phyloP scores from a whole-genome alignment of 2,888 invertebrate genomes.

The Amblyjoppa proteus region DNA sequence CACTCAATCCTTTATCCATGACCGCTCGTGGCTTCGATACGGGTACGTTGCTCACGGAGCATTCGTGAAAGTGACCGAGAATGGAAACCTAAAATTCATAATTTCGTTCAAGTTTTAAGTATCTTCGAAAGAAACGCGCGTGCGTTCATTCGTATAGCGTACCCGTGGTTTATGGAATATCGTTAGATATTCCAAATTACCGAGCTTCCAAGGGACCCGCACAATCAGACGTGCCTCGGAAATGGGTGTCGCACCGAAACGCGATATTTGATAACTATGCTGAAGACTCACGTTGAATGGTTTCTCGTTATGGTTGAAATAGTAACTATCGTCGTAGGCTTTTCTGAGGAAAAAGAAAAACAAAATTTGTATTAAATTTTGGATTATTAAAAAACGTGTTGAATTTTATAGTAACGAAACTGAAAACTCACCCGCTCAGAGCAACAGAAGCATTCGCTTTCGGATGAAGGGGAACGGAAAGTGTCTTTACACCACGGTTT shows the following conservation, averaged over 20 bases:
- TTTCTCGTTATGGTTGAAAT: conserved; percentile 62
- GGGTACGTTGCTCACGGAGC: conserved; percentile 60
- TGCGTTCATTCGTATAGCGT: conserved; percentile 8
- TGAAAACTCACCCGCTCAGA: conserved; percentile 74
- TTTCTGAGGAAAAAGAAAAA: conserved; percentile 67
- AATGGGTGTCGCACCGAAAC: conserved; percentile 75
- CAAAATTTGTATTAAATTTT: neutral
- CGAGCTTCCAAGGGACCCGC: conserved; percentile 70
- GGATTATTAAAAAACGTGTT: neutral
- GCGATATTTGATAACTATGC: conserved; percentile 76
- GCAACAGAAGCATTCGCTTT: conserved; percentile 71
- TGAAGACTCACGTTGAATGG: conserved; percentile 73
- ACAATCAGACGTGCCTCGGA: conserved; percentile 69
- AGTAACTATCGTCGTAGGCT: conserved; percentile 74
- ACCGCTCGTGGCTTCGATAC: conserved; percentile 4
- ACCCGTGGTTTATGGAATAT: conserved; percentile 72
- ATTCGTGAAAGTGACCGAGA: conserved; percentile 70
- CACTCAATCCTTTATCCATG: conserved; percentile 8
- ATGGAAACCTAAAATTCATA: conserved; percentile 69
- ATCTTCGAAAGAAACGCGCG: neutral
- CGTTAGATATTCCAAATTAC: conserved; percentile 62
- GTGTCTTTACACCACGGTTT: conserved; percentile 65
- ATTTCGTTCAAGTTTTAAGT: neutral
- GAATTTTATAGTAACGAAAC: neutral
- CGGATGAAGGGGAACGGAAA: conserved; percentile 67